A percentile compares a stretch with the other conserved stretches of the same genome.
Conservation (phyloP, 2,797 vertebrate genomes). For the Hippocampus kuda region DNA sequence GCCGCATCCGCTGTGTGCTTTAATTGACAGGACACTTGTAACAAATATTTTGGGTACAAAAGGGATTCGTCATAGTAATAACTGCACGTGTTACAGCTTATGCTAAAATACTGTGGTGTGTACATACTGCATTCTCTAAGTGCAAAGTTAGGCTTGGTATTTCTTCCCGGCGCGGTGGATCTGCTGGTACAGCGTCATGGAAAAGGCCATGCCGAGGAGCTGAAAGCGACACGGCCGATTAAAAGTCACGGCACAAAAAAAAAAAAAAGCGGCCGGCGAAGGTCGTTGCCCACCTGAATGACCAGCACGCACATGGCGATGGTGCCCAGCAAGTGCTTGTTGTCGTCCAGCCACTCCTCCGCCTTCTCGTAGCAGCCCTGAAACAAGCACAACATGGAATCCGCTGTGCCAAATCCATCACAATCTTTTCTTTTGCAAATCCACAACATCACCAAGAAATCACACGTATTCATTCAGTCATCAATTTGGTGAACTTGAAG, state of each 20-base stretch:
- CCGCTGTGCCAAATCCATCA: too few species aligned
- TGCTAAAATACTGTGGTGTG: neutral
- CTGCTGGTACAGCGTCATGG: constrained; percentile 98
- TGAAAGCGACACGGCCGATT: constrained; percentile 36
- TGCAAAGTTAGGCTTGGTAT: constrained; percentile 77
- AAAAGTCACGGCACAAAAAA: neutral
- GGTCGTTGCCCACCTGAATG: constrained; percentile 75
- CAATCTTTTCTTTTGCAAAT: neutral
- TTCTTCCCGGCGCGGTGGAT: constrained; percentile 94
- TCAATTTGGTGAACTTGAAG: too few species aligned
- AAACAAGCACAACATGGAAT: constrained; percentile 10
- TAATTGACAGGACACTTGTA: constrained; percentile 45
- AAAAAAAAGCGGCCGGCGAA: too few species aligned
- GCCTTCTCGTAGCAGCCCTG: constrained; percentile 93
- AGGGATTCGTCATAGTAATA: neutral
- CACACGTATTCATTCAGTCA: too few species aligned
- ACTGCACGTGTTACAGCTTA: neutral
- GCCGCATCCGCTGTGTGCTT: constrained; percentile 10
- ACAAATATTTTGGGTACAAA: constrained; percentile 14
- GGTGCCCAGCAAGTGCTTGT: constrained; percentile 89
- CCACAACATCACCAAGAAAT: too few species aligned
- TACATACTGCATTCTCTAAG: neutral
- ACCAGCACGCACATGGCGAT: constrained; percentile 90
- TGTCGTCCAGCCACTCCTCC: constrained; percentile 87
- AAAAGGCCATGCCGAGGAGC: constrained; percentile 98